Base-by-base conservation (phyloP, 2,888 invertebrate genomes). In the Sphecodes monilicornis region DNA sequence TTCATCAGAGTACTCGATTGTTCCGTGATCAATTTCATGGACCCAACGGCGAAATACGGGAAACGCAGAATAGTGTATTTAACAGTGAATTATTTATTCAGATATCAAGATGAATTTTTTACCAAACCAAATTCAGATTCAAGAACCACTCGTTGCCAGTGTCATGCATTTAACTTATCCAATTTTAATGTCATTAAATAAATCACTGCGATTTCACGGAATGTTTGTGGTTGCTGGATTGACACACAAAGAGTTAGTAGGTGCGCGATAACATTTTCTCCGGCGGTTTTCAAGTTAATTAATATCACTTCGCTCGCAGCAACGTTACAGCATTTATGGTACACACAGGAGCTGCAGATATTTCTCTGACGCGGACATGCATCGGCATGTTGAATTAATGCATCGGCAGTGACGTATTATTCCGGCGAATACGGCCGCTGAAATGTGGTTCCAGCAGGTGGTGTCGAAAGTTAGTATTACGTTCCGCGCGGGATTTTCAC, bases 281-380 rank as follows among this genome's bases (percentile, higher is more conserved):
- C 76, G 43, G 16, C 36, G 54, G 77, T 83, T 68, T 86, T 78
- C 79, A 68, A 82, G 84, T 89, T 89, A 89, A 89, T 89, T 89
- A 89, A 88, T 89, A 89, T 87, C 86, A 73, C 77, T 86, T 86
- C 73, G 84, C 81, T 78, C 81, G 79, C 80, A 82, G 73, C 60
- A 79, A 70, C 86, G 84, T 87, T 85, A 74, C 81, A 73, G 78
- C 79, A 82, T 86, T 84, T 81, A 77, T 76, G 39, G 84, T 68
- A 29, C 32, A 29, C 36, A 22, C 11, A 26, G 70, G 64, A 18
- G 13, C 60, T 29, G 68, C 54, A 29, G 77, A 81, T 71, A 81
- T 86, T 76, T 77, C 41, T 46, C 73, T 76, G 73, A 68, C 78
- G 60, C 46, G 64, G 57, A 72, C 75, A 66, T 69, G 80, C 72